Conservation (phyloP, 2,797 vertebrate genomes). For the Pterois miles region DNA sequence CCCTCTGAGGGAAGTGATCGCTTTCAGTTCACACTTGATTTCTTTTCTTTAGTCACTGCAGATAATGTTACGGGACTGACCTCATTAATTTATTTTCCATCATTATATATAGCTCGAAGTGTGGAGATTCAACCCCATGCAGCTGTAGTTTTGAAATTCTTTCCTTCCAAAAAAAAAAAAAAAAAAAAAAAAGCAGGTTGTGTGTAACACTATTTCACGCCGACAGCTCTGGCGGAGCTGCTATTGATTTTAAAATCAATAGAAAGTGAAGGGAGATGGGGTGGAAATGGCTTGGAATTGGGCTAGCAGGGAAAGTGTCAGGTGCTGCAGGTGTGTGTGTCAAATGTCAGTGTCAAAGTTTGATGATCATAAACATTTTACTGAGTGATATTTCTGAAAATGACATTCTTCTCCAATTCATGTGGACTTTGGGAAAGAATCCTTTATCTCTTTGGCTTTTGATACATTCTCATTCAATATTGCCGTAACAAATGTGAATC, state of each 20-base stretch:
- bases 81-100: constrained; percentile 73
- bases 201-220: constrained; percentile 49
- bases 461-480: neutral
- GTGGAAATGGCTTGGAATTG: constrained; percentile 77
- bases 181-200: constrained; percentile 20
- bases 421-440: neutral
- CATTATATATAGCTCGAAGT: constrained; percentile 38
- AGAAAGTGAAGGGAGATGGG: constrained; percentile 82
- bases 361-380: constrained; percentile 23
- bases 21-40: constrained; percentile 57
- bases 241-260: constrained; percentile 86
- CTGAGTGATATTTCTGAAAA: constrained; percentile 1
- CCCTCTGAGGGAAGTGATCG: constrained; percentile 58
- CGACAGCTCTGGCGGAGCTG: constrained; percentile 70
- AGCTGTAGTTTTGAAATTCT: constrained; percentile 50
- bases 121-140: constrained; percentile 13
- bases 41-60: constrained; percentile 37
- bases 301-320: constrained; percentile 60
- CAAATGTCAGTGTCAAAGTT: constrained; percentile 53
- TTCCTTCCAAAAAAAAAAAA: neutral
- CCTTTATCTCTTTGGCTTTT: neutral
- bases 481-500: constrained; percentile 20
- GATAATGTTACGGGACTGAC: constrained; percentile 58
- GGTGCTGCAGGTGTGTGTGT: constrained; percentile 56
- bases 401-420: neutral